Conservation (phyloP, 2,888 invertebrate genomes). For the Caenorhabditis doughertyi region DNA sequence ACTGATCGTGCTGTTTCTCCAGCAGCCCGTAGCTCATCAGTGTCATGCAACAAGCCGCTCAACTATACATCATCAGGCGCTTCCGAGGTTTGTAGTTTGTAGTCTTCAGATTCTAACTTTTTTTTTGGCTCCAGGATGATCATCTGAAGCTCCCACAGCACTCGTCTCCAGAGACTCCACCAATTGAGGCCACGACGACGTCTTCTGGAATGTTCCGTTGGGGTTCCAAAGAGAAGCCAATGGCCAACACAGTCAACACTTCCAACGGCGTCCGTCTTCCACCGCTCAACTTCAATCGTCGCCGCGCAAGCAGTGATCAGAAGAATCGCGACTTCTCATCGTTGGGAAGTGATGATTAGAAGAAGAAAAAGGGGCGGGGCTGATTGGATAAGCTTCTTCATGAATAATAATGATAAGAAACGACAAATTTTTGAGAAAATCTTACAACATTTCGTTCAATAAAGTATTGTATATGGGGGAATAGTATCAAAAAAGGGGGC, state of each 20-base stretch:
- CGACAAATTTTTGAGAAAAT: slow-evolving; percentile 8
- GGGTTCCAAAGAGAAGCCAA: slow-evolving; percentile 26
- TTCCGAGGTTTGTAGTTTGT: not conserved
- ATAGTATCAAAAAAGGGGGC: not conserved
- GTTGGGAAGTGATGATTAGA: slow-evolving; percentile 33
- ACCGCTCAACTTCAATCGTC: slow-evolving; percentile 58
- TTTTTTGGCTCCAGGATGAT: slow-evolving; percentile 39
- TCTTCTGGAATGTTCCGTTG: slow-evolving; percentile 10
- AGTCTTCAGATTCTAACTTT: not conserved
- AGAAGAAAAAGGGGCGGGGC: not conserved
- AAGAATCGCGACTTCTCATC: slow-evolving; percentile 52
- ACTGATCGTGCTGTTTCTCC: slow-evolving; percentile 19
- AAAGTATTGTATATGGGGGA: slow-evolving; percentile 25
- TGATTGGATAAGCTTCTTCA: slow-evolving; percentile 20
- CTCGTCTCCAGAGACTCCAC: slow-evolving; percentile 9
- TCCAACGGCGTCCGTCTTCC: slow-evolving; percentile 59
- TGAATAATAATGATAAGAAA: slow-evolving; percentile 38
- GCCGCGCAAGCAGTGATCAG: slow-evolving; percentile 63
- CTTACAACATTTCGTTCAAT: slow-evolving; percentile 47
- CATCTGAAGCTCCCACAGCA: slow-evolving; percentile 58
- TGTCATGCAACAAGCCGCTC: slow-evolving; percentile 9
- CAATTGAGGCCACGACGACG: not conserved
- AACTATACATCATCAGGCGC: not conserved
- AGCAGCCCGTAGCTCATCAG: slow-evolving; percentile 9
- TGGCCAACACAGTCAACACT: slow-evolving; percentile 16